These are phyloP conservation scores for Papilio glaucus DNA, from an alignment of 1,140 invertebrate species.

Conservation along the genomic window DNA sequence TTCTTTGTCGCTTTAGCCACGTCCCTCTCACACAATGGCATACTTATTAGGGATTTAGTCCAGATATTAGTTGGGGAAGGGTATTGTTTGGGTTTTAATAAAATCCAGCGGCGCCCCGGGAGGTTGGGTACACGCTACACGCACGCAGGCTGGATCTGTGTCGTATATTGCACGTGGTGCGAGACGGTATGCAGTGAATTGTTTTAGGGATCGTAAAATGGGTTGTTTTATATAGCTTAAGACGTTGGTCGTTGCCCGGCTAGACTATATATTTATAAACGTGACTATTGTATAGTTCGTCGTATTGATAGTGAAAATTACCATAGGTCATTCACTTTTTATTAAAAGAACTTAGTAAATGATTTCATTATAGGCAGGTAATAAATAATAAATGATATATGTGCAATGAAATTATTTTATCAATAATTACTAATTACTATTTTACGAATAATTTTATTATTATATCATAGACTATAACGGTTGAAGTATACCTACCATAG, in stretches of 20 bases:
- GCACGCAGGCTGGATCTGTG: constrained; percentile 48
- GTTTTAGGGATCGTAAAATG: constrained; percentile 49
- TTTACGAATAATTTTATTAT: too few relatives aligned
- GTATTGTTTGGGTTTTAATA: constrained; percentile 82
- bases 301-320: too few relatives aligned
- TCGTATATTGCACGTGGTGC: constrained; percentile 57
- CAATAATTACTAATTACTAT: too few relatives aligned
- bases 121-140: constrained; percentile 53
- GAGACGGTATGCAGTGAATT: constrained; percentile 53
- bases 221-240: constrained; percentile 40
- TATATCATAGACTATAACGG: too few relatives aligned
- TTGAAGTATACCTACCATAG: too few relatives aligned
- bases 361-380: too few relatives aligned
- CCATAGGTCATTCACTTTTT: too few relatives aligned
- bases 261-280: constrained; percentile 1
- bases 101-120: constrained; percentile 73
- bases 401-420: too few relatives aligned
- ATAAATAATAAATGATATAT: too few relatives aligned
- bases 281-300: not conserved
- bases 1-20: constrained; percentile 78
- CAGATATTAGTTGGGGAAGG: constrained; percentile 82
- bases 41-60: constrained; percentile 83
- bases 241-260: constrained; percentile 4
- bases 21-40: constrained; percentile 82
- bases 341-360: too few relatives aligned